Evolutionary conservation across 2,113 vertebrate species (phyloP), one percentile per base, ranked within the genome.

Genomic region (Athene noctua): DNA sequence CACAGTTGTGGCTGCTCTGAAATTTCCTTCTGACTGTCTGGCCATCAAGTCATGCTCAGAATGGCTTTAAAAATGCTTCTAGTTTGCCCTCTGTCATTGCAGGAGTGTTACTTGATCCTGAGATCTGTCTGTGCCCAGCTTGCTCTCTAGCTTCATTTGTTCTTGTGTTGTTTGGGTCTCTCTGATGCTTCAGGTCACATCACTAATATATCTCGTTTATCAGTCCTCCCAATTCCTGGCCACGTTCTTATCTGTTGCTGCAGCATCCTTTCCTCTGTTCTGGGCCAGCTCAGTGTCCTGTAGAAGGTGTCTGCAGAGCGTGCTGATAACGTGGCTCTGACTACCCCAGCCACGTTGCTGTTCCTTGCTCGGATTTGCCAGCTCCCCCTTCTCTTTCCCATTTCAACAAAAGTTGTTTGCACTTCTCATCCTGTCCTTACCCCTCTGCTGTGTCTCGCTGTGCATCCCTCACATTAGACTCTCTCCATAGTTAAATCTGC

Each of bases 71-170:
- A 86, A 82, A 36, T 47, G 36, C 81, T 32, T 67, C 44, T 25
- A 4, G 21, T 34, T 67, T 44, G 20, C 13, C 13, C 23, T 58
- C 38, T 68, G 21, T 47, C 51, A 9, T 6, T 47, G 38, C 29
- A 18, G 68, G 61, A 51, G 38, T 3, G 0, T 47, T 44, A 19
- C 65, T 40, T 0, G 0, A 44, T 38, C 44, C 26, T 38, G 30
- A 20, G 22, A 47, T 51, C 84, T 27, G 17, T 11, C 40, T 66
- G 40, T 1, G 2, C 30, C 30, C 10, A 57, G 26, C 61, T 68
- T 65, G 34, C 44, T 42, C 81, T 63, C 38, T 30, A 32, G 30
- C 66, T 55, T 30, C 32, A 3, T 32, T 62, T 27, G 8, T 17
- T 57, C 63, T 27, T 23, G 26, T n/a, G n/a, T 44, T 12, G 3